A percentile compares a stretch with the other conserved stretches of the same genome.
Conservation (phyloP, 2,888 invertebrate genomes). For the Idaea biselata region DNA sequence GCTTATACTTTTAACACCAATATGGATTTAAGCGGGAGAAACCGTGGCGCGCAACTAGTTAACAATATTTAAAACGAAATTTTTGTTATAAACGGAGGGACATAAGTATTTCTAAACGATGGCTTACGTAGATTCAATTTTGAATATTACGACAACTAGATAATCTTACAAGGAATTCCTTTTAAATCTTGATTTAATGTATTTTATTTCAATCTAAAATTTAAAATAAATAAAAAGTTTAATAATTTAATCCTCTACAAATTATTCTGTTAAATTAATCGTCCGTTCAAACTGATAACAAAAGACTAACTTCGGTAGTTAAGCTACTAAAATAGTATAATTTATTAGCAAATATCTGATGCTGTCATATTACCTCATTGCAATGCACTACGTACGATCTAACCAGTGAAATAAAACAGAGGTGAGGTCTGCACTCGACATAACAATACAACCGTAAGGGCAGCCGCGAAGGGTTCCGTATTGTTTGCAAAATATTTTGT, state of each 20-base stretch:
- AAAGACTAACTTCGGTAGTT: no score
- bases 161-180: background rate
- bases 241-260: background rate
- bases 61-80: background rate
- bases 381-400: slow-evolving; percentile 34
- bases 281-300: background rate
- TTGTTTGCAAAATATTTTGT: slow-evolving; percentile 81
- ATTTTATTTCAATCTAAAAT: no score
- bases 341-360: background rate
- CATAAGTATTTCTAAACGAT: background rate
- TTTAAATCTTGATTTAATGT: background rate
- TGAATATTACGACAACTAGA: background rate
- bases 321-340: background rate
- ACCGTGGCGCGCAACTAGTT: background rate
- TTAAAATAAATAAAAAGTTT: no score
- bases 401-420: slow-evolving; percentile 31
- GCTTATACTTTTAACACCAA: no score
- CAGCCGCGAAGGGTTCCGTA: slow-evolving; percentile 59
- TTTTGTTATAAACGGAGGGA: background rate
- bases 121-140: background rate
- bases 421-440: slow-evolving; percentile 60
- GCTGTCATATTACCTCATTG: background rate
- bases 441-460: slow-evolving; percentile 51
- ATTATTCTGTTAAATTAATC: background rate
- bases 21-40: no score